Conservation (phyloP, 2,797 vertebrate species). For the Darevskia nairensis region DNA sequence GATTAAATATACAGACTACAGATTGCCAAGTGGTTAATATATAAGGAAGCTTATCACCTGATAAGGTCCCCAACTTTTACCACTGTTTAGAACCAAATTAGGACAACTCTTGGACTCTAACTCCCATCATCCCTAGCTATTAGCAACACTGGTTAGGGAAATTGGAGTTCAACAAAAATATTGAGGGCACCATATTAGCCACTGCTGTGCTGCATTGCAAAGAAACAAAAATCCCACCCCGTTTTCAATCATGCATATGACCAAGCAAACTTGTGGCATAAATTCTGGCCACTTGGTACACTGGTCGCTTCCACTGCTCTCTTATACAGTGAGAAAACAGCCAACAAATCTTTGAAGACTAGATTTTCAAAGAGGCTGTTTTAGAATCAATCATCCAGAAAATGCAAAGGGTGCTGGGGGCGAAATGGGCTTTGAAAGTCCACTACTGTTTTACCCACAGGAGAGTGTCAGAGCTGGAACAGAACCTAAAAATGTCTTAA, state of each 20-base stretch:
- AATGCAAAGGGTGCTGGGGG: neutral
- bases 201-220: neutral
- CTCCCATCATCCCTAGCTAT: no score
- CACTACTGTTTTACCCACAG: neutral
- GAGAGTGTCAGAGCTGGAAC: conserved; percentile 30
- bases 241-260: neutral
- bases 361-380: neutral
- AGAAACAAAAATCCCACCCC: neutral
- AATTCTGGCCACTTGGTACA: neutral
- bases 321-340: conserved; percentile 11
- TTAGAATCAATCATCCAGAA: conserved; percentile 2
- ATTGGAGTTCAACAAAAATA: no score
- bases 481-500: neutral
- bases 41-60: neutral
- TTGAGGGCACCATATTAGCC: no score
- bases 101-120: no score
- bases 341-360: neutral
- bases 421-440: neutral
- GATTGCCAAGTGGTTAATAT: neutral
- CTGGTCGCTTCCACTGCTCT: neutral
- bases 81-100: no score
- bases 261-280: neutral
- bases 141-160: no score
- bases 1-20: neutral
- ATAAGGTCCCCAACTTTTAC: neutral